Evolutionary conservation across 2,797 vertebrate genomes (phyloP).

Genomic region (Smutsia gigantea): DNA sequence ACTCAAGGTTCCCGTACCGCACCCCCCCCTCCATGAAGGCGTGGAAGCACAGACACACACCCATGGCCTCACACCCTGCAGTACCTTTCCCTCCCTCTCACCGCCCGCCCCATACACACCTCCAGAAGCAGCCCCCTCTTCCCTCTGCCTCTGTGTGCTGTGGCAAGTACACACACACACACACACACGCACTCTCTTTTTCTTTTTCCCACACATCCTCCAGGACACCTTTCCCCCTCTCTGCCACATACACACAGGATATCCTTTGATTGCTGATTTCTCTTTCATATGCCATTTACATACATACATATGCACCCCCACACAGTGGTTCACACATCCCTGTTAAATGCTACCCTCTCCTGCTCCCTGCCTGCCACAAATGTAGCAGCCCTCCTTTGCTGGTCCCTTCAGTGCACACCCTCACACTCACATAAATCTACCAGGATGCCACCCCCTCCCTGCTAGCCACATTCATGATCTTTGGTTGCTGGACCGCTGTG

Average conservation of each 20-base stretch:
- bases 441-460: neutral
- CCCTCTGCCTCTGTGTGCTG: neutral
- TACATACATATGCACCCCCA: neutral
- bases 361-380: neutral
- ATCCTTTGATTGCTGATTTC: neutral
- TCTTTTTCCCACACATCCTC: neutral
- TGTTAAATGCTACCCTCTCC: neutral
- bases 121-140: neutral
- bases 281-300: neutral
- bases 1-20: neutral
- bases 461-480: neutral
- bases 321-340: neutral
- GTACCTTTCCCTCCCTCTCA: neutral
- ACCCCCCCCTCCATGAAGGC: neutral
- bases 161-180: neutral
- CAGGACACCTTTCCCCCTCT: neutral
- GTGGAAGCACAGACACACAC: neutral
- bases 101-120: neutral
- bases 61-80: neutral
- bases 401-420: neutral
- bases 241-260: neutral
- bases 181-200: neutral
- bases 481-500: neutral
- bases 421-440: neutral
- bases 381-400: neutral